Evolutionary conservation across 1,140 invertebrate species (phyloP), one percentile per base, ranked within the genome.

Genomic region (Helicoverpa armigera): DNA sequence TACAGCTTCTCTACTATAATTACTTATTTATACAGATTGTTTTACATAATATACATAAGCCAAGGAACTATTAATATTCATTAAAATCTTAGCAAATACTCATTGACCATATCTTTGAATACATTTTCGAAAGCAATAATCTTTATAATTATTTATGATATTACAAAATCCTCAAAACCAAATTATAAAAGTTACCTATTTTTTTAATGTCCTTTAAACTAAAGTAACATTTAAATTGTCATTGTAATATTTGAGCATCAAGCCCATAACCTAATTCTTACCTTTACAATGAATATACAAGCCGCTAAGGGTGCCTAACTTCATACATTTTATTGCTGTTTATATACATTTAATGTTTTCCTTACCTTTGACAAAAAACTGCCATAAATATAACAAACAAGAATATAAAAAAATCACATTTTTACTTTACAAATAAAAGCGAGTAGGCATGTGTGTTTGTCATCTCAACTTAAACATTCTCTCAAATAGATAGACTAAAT

Each of bases 11-110:
- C 12, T 54, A 53, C n/a, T 72, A 7, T 73, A 56, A n/a, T 54
- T 72, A 73, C 2, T 11, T 56, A 43, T 56, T 56, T 56, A 56
- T 43, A 58, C 54, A 73, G 50, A 31, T 73, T 23, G 48, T 50
- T 31, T 54, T 1, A 72, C 69, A 72, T 54, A 54, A 54, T 53
- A 53, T 54, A 18, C 18, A 72, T 72, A 53, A n/a, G 50, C 29
- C 50, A 70, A 70, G 67, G 67, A 54, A 70, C 67, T 54, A 70
- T 70, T 53, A 54, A 70, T 70, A 70, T 14, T 70, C 53, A 50
- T 53, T 70, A 31, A 16, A 12, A 4, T 65, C 29, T 31, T 61
- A 61, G 31, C 29, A 65, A 29, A 70, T 3, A 70, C 53, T 54
- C 67, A 29, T 29, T 31, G 18, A 53, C 29, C 29, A 53, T 51